Evolutionary conservation across 2,113 vertebrate species (phyloP).

Genomic region (Tenrec ecaudatus): DNA sequence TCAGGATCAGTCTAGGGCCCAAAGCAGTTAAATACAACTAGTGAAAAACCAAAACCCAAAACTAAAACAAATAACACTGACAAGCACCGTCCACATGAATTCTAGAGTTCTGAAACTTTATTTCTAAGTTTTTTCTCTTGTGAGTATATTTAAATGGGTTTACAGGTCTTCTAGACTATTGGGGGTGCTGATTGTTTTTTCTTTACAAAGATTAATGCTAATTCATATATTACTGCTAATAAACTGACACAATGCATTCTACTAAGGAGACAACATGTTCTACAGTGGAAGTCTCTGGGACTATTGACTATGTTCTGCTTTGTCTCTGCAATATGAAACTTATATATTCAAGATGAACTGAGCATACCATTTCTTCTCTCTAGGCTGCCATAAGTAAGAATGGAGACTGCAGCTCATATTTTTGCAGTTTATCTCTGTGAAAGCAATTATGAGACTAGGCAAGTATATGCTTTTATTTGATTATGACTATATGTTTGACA

Average conservation of each 20-base stretch:
- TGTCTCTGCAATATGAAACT: constrained; percentile 53
- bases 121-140: not conserved
- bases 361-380: constrained; percentile 42
- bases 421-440: not conserved
- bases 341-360: constrained; percentile 65
- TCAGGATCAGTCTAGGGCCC: not conserved
- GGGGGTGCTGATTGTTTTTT: not conserved
- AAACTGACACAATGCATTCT: not conserved
- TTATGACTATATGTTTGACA: not conserved
- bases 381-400: not conserved
- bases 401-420: not conserved
- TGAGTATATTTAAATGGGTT: not conserved
- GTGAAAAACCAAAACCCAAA: not conserved
- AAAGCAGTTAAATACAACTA: not conserved
- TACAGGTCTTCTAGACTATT: not conserved
- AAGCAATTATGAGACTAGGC: not conserved
- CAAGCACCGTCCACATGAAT: not conserved
- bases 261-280: not conserved
- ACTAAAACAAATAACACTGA: not conserved
- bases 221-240: not conserved
- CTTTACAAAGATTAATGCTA: no score
- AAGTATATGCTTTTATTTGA: not conserved
- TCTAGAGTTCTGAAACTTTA: not conserved
- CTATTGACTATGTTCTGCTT: not conserved
- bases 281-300: not conserved